phyloP scores from a whole-genome alignment of 2,797 vertebrate genomes.

The Balearica regulorum region DNA sequence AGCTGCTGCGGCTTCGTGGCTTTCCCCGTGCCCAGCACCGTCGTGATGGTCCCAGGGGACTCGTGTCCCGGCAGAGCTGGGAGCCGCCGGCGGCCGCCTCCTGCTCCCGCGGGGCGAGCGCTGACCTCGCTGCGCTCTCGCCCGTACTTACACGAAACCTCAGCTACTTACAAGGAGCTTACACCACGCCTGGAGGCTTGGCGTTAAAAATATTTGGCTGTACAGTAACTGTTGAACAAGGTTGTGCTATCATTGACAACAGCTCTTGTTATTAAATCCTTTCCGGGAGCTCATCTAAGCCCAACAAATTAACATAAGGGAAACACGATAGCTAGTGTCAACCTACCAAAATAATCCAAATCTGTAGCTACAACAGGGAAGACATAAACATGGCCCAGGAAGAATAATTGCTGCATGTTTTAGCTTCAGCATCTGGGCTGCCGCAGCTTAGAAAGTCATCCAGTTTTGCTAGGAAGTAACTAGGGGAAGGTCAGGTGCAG shows the following conservation, averaged over 20 bases:
- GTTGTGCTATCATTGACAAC: conserved; percentile 26
- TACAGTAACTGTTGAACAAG: neutral
- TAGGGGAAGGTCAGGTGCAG: neutral
- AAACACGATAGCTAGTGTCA: neutral
- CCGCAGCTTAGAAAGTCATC: neutral
- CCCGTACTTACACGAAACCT: neutral
- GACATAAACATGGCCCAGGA: neutral
- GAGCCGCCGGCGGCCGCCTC: neutral
- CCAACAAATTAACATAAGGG: conserved; percentile 30
- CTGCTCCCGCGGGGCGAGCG: fast-evolving
- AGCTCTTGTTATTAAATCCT: neutral
- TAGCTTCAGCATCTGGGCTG: neutral
- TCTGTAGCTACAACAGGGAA: neutral
- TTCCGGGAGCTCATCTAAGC: conserved; percentile 27
- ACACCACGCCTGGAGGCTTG: neutral
- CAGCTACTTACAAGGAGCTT: neutral
- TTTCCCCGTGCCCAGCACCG: fast-evolving
- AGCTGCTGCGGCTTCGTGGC: neutral
- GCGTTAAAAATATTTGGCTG: neutral
- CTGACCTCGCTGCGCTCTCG: neutral
- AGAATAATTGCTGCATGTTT: neutral
- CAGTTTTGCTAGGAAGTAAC: neutral
- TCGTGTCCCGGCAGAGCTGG: neutral
- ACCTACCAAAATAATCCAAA: neutral
- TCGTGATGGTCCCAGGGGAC: fast-evolving